Percentiles rank a stretch among this genome's conserved stretches.
Evolutionary conservation across 2,888 invertebrate species (phyloP).

Genomic region (Andrena marginata): DNA sequence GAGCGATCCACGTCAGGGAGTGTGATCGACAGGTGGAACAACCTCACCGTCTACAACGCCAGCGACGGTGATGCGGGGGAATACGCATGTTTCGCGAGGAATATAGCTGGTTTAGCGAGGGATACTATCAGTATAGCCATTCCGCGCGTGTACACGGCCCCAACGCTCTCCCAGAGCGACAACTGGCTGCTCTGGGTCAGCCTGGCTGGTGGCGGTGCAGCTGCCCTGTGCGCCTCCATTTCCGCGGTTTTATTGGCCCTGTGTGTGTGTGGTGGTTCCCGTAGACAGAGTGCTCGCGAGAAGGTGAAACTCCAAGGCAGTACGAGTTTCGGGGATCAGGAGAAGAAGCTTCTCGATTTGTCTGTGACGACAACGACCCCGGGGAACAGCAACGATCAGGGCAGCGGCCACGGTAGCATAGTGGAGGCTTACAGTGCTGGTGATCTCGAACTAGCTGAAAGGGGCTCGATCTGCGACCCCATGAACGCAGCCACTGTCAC

Average conservation of each 20-base stretch:
- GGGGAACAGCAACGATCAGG: constrained; percentile 81
- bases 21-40: constrained; percentile 89
- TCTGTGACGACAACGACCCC: constrained; percentile 89
- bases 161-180: constrained; percentile 91
- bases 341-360: constrained; percentile 93
- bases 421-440: constrained; percentile 80
- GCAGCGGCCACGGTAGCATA: constrained; percentile 76
- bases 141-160: constrained; percentile 91
- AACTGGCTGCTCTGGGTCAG: constrained; percentile 90
- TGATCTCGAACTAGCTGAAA: constrained; percentile 80
- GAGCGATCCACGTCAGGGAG: constrained; percentile 31
- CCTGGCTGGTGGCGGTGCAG: constrained; percentile 90
- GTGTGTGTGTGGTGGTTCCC: constrained; percentile 86
- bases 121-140: constrained; percentile 88
- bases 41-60: constrained; percentile 93
- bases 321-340: constrained; percentile 94
- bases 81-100: constrained; percentile 93
- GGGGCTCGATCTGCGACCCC: constrained; percentile 77
- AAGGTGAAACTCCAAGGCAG: constrained; percentile 91
- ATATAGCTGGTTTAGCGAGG: constrained; percentile 86
- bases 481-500: constrained; percentile 85
- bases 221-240: constrained; percentile 88
- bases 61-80: constrained; percentile 93
- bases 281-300: constrained; percentile 86
- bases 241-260: constrained; percentile 87